These are phyloP conservation scores for Apis florea DNA, from an alignment of 1,140 invertebrate species.

Conservation along the genomic window DNA sequence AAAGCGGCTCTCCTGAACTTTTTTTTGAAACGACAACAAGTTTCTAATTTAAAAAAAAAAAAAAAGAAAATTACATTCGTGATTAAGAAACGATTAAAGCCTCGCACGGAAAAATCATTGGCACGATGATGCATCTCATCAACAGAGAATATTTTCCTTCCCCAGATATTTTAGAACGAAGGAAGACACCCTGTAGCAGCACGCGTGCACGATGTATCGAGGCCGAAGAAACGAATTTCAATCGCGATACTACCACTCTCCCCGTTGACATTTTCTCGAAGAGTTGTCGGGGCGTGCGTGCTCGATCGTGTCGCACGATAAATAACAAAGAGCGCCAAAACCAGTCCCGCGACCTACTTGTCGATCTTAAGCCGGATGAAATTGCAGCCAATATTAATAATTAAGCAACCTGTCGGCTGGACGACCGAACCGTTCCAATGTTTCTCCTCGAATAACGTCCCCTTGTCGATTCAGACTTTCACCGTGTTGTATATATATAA, in stretches of 20 bases:
- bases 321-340: constrained; percentile 54
- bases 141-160: no score
- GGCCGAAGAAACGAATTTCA: not conserved
- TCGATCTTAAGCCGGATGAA: constrained; percentile 17
- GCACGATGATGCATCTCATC: no score
- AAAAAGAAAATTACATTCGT: no score
- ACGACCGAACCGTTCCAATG: not conserved
- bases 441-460: not conserved
- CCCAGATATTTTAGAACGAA: no score
- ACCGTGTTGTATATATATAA: not conserved
- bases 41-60: no score
- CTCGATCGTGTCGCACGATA: constrained; percentile 20
- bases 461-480: not conserved
- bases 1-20: no score
- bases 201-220: no score
- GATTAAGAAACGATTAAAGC: no score
- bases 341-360: constrained; percentile 57
- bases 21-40: no score
- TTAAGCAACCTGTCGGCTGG: constrained; percentile 10
- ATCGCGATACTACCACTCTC: not conserved
- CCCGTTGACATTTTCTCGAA: constrained; percentile 24
- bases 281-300: constrained; percentile 23
- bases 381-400: constrained; percentile 58
- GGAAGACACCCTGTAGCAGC: no score
- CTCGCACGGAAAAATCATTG: no score